Base-by-base conservation (phyloP, 37 sponge, comb jelly and placozoan genomes). In the Hormiphora californensis region DNA sequence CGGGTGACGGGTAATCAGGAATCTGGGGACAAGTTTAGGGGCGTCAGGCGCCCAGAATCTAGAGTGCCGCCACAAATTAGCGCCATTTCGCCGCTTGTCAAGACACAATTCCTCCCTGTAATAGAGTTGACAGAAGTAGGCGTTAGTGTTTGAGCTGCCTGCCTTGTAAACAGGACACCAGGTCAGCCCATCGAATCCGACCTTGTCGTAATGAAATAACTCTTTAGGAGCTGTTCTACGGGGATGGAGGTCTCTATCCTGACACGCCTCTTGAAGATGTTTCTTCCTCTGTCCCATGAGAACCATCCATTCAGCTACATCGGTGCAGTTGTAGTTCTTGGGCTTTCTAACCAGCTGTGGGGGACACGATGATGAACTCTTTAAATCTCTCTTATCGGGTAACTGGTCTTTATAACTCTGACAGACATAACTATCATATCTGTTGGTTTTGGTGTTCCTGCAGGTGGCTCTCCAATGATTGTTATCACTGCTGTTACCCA, bases 151-250 rank as follows among this genome's bases (percentile, higher is more conserved):
- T 23, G 61, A 57, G 27, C 61, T 57, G 27, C 30, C 61, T 19
- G 61, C 61, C 27, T 57, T 57, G 61, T 19, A 57, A 15, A 57
- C 61, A 5, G 61, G 61, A 57, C 61, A 57, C 61, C 61, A 57
- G n/a, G 61, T 57, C n/a, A 57, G 3, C 7, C 61, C 61, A 57
- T 4, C 23, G 9, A 5, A 5, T 5, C 61, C 61, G 5, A 57
- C 61, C 7, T 30, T 30, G n/a, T 57, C 30, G 23, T 28, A 57
- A 15, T 57, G 61, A 15, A 57, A 57, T 4, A 57, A 30, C 27
- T 57, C 61, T 57, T 30, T 5, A 21, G 61, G 61, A 21, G 61
- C n/a, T 5, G 17, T 12, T 5, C 27, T 30, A 15, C 30, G 27
- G 17, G 27, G 23, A 15, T 57, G 61, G 61, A 57, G 61, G 7